Base-by-base conservation (phyloP, 2,113 vertebrate genomes). In the Neolamprologus caudopunctatus region DNA sequence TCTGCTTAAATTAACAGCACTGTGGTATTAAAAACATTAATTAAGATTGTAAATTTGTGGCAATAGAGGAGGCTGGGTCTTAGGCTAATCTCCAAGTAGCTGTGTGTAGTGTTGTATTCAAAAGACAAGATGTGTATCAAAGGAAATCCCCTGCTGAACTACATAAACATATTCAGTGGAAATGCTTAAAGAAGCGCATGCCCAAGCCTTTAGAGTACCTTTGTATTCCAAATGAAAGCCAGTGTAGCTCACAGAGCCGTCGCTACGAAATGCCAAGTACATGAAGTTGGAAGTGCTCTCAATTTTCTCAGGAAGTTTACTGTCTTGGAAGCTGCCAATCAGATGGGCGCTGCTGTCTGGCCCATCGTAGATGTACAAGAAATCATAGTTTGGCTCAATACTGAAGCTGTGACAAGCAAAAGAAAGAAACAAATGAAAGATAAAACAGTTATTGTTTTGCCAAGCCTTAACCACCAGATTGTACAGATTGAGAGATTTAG, bases 331-430 rank as follows among this genome's bases (percentile, higher is more conserved):
- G 80, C 98, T 99, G 86, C 98, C 98, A 90, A 99, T 99, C 86
- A 99, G 93, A 84, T 97, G 97, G 81, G 97, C 95, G 61, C 97
- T 98, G 94, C 97, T 97, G 86, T 99, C 98, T 73, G 97, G 95
- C 11, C 99, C 99, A 85, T 99, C 97, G 45, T 99, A 98, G 92
- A 99, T 98, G 90, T 99, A 99, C 78, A 99, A 96, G 94, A 99
- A 99, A 93, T 99, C 99, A 87, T 99, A 99, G 97, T 99, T 99
- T 92, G 98, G 98, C 94, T 99, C 99, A 88, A 99, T 99, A 92
- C 98, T 99, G 95, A 99, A 99, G 95, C 99, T 99, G 93, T 47
- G 80, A 89, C 33, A 82, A 88, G 78, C 8, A 13, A 85, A 87
- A 86, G 50, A 88, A 91, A 57, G 35, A 85, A 83, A 93, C 24